These are phyloP conservation scores for Centrocercus urophasianus DNA, from an alignment of 2,113 vertebrate genomes.

Conservation along the genomic window DNA sequence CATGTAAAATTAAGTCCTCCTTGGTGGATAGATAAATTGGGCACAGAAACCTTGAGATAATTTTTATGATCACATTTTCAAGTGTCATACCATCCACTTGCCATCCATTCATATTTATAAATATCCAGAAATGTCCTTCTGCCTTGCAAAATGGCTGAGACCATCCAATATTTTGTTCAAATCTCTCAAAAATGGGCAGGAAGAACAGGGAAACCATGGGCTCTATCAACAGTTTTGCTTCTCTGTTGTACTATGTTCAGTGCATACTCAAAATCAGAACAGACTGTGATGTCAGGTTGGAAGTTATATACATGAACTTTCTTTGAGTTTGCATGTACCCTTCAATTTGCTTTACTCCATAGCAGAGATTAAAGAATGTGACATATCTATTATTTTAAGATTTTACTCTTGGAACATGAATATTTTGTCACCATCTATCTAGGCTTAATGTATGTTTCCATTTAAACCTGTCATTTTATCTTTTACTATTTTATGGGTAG, in stretches of 20 bases:
- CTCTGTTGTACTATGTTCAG: background rate
- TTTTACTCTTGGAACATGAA: background rate
- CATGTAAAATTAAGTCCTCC: background rate
- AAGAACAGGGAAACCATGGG: conserved; percentile 31
- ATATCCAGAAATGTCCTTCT: conserved; percentile 6
- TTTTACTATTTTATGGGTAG: background rate
- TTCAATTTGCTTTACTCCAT: conserved; percentile 14
- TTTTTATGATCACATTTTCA: conserved; percentile 9
- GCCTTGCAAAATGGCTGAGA: conserved; percentile 22
- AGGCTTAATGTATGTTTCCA: background rate
- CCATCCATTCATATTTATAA: background rate
- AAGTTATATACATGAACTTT: conserved; percentile 12
- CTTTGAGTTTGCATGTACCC: background rate
- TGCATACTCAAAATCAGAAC: conserved; percentile 55
- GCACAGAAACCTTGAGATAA: background rate
- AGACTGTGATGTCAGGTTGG: conserved; percentile 3
- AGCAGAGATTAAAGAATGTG: background rate
- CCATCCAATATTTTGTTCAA: conserved; percentile 31
- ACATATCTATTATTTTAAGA: conserved; percentile 15
- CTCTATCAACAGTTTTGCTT: conserved; percentile 39
- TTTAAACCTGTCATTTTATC: background rate
- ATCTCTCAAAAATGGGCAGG: background rate
- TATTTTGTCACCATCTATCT: background rate
- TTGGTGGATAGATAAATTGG: background rate
- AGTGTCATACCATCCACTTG: background rate